phyloP scores from a whole-genome alignment of 2,797 vertebrate species.

The Odontamblyopus lacepedii region DNA sequence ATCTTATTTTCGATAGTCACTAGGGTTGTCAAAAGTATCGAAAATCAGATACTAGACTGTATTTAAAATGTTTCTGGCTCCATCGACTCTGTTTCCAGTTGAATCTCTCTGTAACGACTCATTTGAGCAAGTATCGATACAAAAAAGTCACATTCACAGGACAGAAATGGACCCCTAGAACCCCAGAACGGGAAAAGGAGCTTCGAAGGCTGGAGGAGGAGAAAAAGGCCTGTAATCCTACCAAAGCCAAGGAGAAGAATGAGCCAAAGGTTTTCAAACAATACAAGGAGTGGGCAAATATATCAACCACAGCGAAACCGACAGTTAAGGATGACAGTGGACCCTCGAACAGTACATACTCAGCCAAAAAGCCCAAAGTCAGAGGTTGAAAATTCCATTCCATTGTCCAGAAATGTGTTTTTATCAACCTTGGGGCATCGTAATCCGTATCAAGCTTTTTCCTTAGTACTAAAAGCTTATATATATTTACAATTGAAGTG shows the following conservation, averaged over 20 bases:
- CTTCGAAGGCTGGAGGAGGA: constrained; percentile 79
- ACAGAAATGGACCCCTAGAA: no score
- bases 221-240: constrained; percentile 63
- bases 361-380: constrained; percentile 77
- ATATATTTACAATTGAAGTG: no score
- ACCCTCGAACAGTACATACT: constrained; percentile 82
- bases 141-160: no score
- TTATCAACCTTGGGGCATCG: no score
- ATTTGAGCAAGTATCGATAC: no score
- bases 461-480: no score
- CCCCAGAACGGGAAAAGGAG: constrained; percentile 83
- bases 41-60: no score
- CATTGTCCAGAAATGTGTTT: no score
- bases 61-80: no score
- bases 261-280: constrained; percentile 85
- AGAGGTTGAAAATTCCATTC: constrained; percentile 41
- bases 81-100: no score
- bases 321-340: constrained; percentile 67
- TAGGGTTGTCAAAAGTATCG: background rate
- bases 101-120: no score
- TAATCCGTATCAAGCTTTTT: no score
- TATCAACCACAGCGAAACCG: constrained; percentile 87
- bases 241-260: constrained; percentile 74
- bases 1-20: background rate
- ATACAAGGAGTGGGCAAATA: constrained; percentile 91